Percentiles rank a stretch among this genome's conserved stretches.
Conservation (phyloP, 2,888 invertebrate species). For the Meganola albula region DNA sequence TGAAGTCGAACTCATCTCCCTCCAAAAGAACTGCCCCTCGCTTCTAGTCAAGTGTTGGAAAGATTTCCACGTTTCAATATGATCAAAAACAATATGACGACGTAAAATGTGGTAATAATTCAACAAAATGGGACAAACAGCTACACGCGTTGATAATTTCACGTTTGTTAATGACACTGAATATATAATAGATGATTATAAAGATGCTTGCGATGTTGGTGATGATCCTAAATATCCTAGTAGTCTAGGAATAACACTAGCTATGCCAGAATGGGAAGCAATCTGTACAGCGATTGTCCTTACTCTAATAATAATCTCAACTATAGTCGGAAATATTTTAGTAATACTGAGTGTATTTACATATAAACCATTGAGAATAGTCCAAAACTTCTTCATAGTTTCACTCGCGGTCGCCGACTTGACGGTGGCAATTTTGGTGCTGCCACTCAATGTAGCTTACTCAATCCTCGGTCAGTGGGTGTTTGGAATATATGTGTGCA, state of each 20-base stretch:
- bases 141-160: constrained; percentile 51
- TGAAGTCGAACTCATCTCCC: constrained; percentile 32
- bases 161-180: constrained; percentile 53
- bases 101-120: constrained; percentile 52
- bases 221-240: constrained; percentile 78
- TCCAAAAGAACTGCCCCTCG: constrained; percentile 36
- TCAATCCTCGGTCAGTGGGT: constrained; percentile 94
- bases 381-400: constrained; percentile 97
- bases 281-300: constrained; percentile 88
- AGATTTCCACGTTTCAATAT: constrained; percentile 28
- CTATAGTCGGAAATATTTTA: constrained; percentile 93
- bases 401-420: constrained; percentile 96
- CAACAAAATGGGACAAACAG: constrained; percentile 60
- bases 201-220: constrained; percentile 59
- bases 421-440: constrained; percentile 91
- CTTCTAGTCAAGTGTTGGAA: constrained; percentile 33
- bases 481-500: constrained; percentile 94
- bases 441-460: constrained; percentile 96
- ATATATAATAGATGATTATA: constrained; percentile 51
- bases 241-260: constrained; percentile 83
- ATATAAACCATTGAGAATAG: constrained; percentile 93
- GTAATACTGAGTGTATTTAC: constrained; percentile 98
- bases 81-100: constrained; percentile 32
- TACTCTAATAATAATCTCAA: constrained; percentile 90
- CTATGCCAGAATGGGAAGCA: constrained; percentile 91